Evolutionary conservation across 1,140 invertebrate genomes (phyloP).

Genomic region (Holcopasites calliopsidis): DNA sequence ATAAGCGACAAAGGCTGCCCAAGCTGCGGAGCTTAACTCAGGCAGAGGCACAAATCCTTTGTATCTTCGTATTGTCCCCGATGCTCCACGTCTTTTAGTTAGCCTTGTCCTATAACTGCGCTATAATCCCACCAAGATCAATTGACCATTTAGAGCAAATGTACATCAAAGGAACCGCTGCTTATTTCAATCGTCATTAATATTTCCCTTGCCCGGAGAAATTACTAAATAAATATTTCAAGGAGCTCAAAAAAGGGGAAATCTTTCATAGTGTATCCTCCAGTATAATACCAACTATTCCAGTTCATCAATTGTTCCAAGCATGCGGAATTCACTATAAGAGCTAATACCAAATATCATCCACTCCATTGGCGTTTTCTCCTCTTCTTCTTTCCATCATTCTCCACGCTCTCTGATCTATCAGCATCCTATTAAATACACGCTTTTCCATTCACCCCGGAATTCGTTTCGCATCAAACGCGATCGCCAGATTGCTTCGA

Average conservation of each 20-base stretch:
- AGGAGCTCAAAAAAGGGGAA: no score
- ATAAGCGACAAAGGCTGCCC: neutral
- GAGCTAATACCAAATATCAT: neutral
- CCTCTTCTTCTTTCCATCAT: neutral
- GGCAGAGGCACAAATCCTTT: conserved; percentile 8
- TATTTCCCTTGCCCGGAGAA: no score
- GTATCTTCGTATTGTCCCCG: no score
- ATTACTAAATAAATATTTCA: no score
- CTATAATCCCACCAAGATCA: neutral
- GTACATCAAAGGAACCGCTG: no score
- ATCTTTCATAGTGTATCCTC: no score
- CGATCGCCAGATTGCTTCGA: neutral
- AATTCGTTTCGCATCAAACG: conserved; percentile 7
- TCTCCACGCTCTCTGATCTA: neutral
- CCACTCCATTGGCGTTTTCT: neutral
- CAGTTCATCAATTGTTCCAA: neutral
- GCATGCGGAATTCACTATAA: neutral
- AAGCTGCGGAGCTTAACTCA: neutral
- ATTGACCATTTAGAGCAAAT: neutral
- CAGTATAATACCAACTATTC: neutral
- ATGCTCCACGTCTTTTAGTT: no score
- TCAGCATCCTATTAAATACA: neutral
- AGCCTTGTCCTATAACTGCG: neutral
- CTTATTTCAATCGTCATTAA: no score
- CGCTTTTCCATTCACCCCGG: neutral